These are phyloP conservation scores for Pangasius larnaudii DNA, from an alignment of 2,797 vertebrate species.

Conservation along the genomic window DNA sequence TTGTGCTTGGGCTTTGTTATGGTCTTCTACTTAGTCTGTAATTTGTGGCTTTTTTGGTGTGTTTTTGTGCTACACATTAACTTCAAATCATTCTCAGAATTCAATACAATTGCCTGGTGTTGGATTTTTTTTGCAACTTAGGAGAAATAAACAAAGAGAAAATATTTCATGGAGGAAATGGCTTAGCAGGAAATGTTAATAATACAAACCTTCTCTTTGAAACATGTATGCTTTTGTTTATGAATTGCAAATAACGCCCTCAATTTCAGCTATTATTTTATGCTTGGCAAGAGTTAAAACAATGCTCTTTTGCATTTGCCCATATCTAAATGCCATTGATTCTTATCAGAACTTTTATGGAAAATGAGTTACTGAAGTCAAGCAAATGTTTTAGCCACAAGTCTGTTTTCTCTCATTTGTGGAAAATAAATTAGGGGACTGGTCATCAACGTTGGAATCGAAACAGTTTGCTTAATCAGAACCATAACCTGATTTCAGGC, in stretches of 20 bases:
- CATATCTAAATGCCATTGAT: slow-evolving; percentile 51
- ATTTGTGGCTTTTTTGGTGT: slow-evolving; percentile 1
- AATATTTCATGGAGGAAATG: background rate
- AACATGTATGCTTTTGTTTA: slow-evolving; percentile 55
- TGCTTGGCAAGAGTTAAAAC: slow-evolving; percentile 61
- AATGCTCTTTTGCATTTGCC: slow-evolving; percentile 42
- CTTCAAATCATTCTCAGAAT: slow-evolving; percentile 23
- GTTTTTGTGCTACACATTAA: slow-evolving; percentile 7
- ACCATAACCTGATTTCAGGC: slow-evolving; percentile 20
- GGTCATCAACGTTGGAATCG: slow-evolving; percentile 56
- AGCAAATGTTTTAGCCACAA: slow-evolving; percentile 48
- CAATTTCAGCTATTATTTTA: slow-evolving; percentile 44
- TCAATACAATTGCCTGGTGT: slow-evolving; percentile 4
- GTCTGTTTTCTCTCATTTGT: slow-evolving; percentile 59
- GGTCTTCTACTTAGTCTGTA: background rate
- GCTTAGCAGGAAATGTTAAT: slow-evolving; percentile 28
- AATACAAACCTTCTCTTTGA: slow-evolving; percentile 37
- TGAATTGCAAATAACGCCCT: slow-evolving; percentile 36
- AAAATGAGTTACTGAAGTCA: slow-evolving; percentile 48
- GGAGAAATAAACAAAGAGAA: slow-evolving; percentile 22
- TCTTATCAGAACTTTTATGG: slow-evolving; percentile 57
- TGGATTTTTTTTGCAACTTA: slow-evolving; percentile 12
- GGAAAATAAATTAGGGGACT: slow-evolving; percentile 53
- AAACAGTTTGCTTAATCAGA: slow-evolving; percentile 41
- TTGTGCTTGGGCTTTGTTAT: background rate